phyloP scores from a whole-genome alignment of 1,140 invertebrate species.

The Drosophila nikananu region DNA sequence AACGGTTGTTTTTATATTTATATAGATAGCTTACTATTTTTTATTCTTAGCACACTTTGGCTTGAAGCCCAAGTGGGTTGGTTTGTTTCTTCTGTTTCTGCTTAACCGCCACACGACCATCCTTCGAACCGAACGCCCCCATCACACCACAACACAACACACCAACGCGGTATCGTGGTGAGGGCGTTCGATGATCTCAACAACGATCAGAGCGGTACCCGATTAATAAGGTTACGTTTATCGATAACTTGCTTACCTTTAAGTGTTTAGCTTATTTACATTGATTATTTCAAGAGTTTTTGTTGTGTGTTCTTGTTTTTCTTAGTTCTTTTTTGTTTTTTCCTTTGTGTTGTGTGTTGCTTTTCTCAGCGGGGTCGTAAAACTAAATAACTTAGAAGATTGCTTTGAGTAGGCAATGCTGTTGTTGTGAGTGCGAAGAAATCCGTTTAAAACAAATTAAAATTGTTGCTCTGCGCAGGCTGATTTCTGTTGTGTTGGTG shows the following conservation, averaged over 20 bases:
- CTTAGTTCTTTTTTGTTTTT: conserved; percentile 20
- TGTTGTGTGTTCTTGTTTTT: conserved; percentile 9
- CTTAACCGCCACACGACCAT: conserved; percentile 10
- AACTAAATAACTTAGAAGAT: conserved; percentile 80
- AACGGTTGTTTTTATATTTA: conserved; percentile 32
- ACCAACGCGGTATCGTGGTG: conserved; percentile 8
- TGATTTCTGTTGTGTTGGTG: conserved; percentile 24
- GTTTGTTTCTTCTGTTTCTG: conserved; percentile 25
- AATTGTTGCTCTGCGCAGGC: conserved; percentile 34
- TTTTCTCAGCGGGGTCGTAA: conserved; percentile 42
- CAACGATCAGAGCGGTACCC: neutral
- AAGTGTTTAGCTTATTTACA: conserved; percentile 57
- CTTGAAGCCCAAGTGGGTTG: conserved; percentile 68
- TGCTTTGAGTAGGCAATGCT: conserved; percentile 48
- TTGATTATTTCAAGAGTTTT: conserved; percentile 46
- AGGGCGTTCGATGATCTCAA: conserved; percentile 35
- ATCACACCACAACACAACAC: conserved; percentile 14
- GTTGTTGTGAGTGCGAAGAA: conserved; percentile 43
- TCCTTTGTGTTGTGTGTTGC: conserved; percentile 12
- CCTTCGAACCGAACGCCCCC: conserved; percentile 25
- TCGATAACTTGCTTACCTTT: conserved; percentile 41
- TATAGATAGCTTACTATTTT: conserved; percentile 39
- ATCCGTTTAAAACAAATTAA: conserved; percentile 72
- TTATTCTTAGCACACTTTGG: conserved; percentile 56
- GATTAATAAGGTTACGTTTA: conserved; percentile 36